phyloP scores from a whole-genome alignment of 2,888 invertebrate genomes.

The Nomada flava region DNA sequence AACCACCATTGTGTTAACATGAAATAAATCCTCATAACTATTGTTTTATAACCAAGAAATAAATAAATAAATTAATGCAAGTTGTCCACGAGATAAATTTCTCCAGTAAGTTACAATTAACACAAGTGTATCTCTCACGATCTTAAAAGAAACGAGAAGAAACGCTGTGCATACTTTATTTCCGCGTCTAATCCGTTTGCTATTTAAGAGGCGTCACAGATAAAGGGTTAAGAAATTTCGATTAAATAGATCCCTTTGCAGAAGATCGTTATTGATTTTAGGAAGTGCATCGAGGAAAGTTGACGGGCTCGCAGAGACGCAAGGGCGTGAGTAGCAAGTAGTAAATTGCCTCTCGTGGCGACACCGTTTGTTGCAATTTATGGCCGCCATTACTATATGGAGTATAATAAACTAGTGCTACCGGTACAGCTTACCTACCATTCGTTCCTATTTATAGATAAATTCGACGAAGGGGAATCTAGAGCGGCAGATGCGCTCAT shows the following conservation, averaged over 20 bases:
- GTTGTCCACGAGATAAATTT: no score
- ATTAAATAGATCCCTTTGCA: not conserved
- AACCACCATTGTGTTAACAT: no score
- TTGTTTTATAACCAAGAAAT: no score
- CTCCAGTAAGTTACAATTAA: no score
- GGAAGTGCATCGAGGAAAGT: slow-evolving; percentile 47
- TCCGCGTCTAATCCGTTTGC: no score
- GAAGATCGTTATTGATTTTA: slow-evolving; percentile 5
- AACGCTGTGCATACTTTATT: no score
- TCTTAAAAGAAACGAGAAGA: no score
- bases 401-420: slow-evolving; percentile 68
- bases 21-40: no score
- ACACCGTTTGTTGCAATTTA: slow-evolving; percentile 73
- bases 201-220: no score
- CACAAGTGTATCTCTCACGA: no score
- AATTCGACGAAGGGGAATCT: slow-evolving; percentile 67
- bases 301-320: slow-evolving; percentile 46
- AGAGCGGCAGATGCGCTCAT: slow-evolving; percentile 55
- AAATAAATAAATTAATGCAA: no score
- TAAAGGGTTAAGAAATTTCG: not conserved
- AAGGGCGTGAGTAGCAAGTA: slow-evolving; percentile 68
- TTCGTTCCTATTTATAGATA: slow-evolving; percentile 74
- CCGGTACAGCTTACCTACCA: slow-evolving; percentile 65
- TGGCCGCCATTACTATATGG: slow-evolving; percentile 71
- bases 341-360: slow-evolving; percentile 71